Conservation (phyloP, 2,888 invertebrate species). For the Cybosia mesomella region DNA sequence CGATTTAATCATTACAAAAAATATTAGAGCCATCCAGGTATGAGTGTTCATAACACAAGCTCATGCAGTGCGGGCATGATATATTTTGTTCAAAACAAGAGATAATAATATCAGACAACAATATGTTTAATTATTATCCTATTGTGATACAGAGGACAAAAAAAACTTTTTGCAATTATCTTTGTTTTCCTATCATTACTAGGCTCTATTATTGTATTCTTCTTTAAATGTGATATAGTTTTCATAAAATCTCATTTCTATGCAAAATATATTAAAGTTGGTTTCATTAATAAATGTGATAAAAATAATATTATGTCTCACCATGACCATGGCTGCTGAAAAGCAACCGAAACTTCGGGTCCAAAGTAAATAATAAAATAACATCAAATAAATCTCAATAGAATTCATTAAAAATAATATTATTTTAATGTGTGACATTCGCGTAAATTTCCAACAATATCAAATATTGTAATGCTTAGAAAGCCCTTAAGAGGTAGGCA, state of each 20-base stretch:
- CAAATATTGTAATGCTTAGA: too few species aligned
- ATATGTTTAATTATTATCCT: background rate
- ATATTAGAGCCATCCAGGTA: background rate
- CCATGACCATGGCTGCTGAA: too few species aligned
- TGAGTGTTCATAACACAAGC: background rate
- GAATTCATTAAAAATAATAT: too few species aligned
- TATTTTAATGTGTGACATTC: too few species aligned
- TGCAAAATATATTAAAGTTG: background rate
- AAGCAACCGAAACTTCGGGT: too few species aligned
- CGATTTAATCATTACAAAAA: background rate
- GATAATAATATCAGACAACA: background rate
- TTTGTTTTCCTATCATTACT: background rate
- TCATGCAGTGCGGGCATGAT: background rate
- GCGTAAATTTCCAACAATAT: too few species aligned
- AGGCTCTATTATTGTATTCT: background rate
- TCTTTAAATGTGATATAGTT: background rate
- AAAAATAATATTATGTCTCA: too few species aligned
- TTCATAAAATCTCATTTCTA: background rate
- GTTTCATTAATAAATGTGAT: too few species aligned
- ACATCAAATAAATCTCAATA: too few species aligned
- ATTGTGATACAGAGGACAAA: background rate
- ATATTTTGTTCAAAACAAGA: background rate
- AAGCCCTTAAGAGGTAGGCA: background rate
- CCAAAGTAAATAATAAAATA: too few species aligned
- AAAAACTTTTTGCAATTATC: background rate